These are phyloP conservation scores for Elmis aenea DNA, from an alignment of 2,888 invertebrate species.

Conservation along the genomic window DNA sequence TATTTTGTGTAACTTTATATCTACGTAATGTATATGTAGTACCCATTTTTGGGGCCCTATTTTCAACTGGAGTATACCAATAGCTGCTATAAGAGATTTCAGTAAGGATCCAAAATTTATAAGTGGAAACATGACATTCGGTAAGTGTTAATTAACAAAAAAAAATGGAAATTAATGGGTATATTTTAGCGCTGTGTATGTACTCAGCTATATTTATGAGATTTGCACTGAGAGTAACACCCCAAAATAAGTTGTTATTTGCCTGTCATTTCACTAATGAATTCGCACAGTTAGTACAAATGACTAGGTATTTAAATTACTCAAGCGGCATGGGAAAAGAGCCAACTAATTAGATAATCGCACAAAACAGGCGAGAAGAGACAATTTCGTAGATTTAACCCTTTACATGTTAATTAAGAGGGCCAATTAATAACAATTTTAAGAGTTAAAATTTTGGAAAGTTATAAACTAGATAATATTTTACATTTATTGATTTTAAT, in stretches of 20 bases:
- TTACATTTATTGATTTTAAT: no score
- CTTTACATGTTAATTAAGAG: no score
- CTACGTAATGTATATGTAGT: no score
- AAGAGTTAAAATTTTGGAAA: no score
- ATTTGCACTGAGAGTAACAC: slow-evolving; percentile 93
- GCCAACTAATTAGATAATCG: no score
- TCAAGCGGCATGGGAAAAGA: no score
- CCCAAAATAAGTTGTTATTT: slow-evolving; percentile 89
- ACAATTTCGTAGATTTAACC: no score
- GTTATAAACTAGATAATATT: no score
- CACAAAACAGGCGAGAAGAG: no score
- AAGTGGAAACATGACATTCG: slow-evolving; percentile 96
- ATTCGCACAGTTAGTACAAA: slow-evolving; percentile 85
- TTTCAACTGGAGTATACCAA: slow-evolving; percentile 97
- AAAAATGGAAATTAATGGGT: not conserved
- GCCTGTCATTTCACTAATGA: slow-evolving; percentile 95
- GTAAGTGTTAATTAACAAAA: no score
- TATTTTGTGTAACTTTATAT: no score
- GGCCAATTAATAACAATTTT: no score
- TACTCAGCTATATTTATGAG: slow-evolving; percentile 97
- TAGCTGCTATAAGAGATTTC: slow-evolving; percentile 92
- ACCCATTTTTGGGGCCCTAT: slow-evolving; percentile 99
- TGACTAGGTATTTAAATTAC: slow-evolving; percentile 66
- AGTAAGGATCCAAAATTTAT: slow-evolving; percentile 86
- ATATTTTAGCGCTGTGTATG: slow-evolving; percentile 72